Conservation (phyloP, 1,140 invertebrate species). For the Heterodera carotae region DNA sequence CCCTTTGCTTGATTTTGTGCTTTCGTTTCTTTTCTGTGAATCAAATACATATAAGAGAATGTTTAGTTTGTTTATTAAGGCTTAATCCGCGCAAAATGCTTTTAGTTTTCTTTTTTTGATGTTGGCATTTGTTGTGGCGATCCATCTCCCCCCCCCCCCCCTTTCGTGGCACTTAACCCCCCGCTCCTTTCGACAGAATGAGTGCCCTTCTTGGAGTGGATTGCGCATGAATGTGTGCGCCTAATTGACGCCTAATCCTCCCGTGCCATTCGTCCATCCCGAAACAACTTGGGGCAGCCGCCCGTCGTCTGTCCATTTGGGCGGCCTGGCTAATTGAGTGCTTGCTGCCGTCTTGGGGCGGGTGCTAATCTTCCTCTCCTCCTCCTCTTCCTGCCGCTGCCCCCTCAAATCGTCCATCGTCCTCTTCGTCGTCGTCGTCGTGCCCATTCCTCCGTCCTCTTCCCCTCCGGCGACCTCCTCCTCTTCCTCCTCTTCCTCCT, state of each 20-base stretch:
- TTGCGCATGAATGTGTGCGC: not conserved
- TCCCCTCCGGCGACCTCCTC: not conserved
- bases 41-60: too few species aligned
- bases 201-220: not conserved
- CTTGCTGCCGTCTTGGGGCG: not conserved
- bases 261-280: not conserved
- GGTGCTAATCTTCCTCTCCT: not conserved
- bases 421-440: not conserved
- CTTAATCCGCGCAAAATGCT: too few species aligned
- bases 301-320: not conserved
- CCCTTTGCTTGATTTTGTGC: too few species aligned
- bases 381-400: not conserved
- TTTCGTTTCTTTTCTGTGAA: too few species aligned
- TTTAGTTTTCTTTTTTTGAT: too few species aligned
- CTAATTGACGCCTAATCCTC: not conserved
- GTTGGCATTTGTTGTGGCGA: not conserved
- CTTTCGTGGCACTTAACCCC: too few species aligned
- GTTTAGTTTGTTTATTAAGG: too few species aligned
- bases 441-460: not conserved
- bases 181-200: too few species aligned
- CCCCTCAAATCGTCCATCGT: not conserved
- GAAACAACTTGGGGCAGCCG: not conserved
- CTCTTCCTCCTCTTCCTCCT: not conserved
- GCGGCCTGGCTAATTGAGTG: slow-evolving; percentile 9
- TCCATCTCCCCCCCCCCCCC: not conserved